Conservation (phyloP, 2,888 invertebrate species). For the Drosophila putrida region DNA sequence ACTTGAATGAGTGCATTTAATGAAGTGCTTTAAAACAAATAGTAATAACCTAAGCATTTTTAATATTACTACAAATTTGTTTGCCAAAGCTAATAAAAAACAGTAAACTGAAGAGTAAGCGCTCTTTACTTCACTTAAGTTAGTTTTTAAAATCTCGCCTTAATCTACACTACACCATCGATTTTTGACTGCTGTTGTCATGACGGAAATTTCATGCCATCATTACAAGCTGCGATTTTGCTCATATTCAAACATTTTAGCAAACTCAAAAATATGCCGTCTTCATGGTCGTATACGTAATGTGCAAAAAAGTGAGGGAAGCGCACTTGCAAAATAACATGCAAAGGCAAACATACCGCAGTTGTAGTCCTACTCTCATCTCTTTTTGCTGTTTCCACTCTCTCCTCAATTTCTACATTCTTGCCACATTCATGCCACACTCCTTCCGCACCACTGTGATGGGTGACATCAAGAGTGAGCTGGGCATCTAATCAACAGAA, state of each 20-base stretch:
- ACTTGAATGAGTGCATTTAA: too few species aligned
- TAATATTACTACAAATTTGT: too few species aligned
- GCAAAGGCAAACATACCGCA: constrained; percentile 35
- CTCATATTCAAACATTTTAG: constrained; percentile 1
- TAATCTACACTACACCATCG: not conserved
- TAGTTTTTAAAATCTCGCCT: not conserved
- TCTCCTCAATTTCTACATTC: not conserved
- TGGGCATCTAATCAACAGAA: constrained; percentile 78
- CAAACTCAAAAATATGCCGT: constrained; percentile 5
- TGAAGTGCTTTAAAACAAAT: too few species aligned
- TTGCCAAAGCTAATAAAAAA: too few species aligned
- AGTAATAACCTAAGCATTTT: too few species aligned
- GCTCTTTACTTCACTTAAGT: not conserved
- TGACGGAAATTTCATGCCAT: constrained; percentile 8
- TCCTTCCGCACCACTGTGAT: not conserved
- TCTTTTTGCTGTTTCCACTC: not conserved
- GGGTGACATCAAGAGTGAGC: constrained; percentile 33
- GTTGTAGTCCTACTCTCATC: not conserved
- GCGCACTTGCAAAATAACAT: constrained; percentile 25
- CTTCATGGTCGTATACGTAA: not conserved
- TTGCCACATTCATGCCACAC: not conserved
- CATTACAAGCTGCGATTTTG: constrained; percentile 5
- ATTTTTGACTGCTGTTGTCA: not conserved
- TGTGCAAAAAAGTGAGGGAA: not conserved
- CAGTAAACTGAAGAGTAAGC: not conserved